Evolutionary conservation across 2,888 invertebrate species (phyloP), one percentile per base, ranked within the genome.

Genomic region (Heteropelma amictum): DNA sequence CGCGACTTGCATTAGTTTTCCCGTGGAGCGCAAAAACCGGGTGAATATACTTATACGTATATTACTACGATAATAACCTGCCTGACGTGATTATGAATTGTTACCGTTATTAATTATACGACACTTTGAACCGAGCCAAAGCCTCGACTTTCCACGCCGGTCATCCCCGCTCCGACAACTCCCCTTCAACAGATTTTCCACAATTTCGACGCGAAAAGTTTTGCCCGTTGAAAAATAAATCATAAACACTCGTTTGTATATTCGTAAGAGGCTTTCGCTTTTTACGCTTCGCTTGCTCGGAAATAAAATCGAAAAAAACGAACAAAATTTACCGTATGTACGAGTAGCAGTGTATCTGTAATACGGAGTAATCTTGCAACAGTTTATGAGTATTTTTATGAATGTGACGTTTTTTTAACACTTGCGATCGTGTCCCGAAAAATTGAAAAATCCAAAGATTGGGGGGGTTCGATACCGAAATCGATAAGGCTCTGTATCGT

Each of bases 1-100:
- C 47, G 35, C 58, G 64, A 64, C 68, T 63, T n/a, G n/a, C n/a
- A n/a, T n/a, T 73, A 69, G 58, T 67, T 74, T 70, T 69, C 26
- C 38, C 42, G 63, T 35, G 30, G n/a, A n/a, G n/a, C 17, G 19
- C 21, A 65, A 70, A 70, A 74, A 65, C 60, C 49, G 53, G 63
- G 63, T 54, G 69, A 10, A 42, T 51, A 23, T 40, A 49, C 54
- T 38, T 49, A 60, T 19, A 23, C 30, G 26, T 23, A 53, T 64
- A n/a, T 12, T 26, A 26, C 23, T 28, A 56, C 21, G 54, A 49
- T 61, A 54, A 54, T 45, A 19, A 65, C 45, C 54, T 35, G 10
- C 10, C 42, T 60, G 23, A 21, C 40, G 21, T 63, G 12, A 19
- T 40, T 40, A 28, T 51, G 40, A 61, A 38, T 63, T 23, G 38